Conservation (phyloP, 2,797 vertebrate species). For the Myotis pilosus region DNA sequence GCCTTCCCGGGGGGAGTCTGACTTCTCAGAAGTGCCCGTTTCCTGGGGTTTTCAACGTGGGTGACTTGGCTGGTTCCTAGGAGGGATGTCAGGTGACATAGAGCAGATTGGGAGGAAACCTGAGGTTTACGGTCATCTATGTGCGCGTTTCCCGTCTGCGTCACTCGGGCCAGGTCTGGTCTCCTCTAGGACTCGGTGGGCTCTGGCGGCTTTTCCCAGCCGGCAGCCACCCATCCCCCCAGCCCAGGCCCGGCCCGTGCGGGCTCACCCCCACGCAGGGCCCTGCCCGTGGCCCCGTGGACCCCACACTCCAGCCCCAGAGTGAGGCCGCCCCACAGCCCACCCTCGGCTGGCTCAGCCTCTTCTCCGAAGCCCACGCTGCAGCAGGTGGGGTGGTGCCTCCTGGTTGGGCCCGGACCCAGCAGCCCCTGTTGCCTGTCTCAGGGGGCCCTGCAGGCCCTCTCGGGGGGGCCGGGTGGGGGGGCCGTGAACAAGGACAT, state of each 20-base stretch:
- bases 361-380: not conserved
- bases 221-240: not conserved
- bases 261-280: not conserved
- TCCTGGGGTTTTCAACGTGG: not conserved
- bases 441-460: not conserved
- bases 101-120: too few relatives aligned
- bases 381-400: too few relatives aligned
- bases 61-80: rapidly evolving
- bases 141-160: too few relatives aligned
- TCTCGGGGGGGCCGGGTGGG: too few relatives aligned
- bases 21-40: not conserved
- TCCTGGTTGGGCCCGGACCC: not conserved
- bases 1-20: not conserved
- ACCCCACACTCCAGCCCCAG: too few relatives aligned
- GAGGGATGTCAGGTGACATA: not conserved
- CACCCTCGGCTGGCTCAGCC: not conserved
- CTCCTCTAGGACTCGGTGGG: not conserved
- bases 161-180: too few relatives aligned
- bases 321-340: not conserved
- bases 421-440: not conserved
- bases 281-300: too few relatives aligned
- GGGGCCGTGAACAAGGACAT: too few relatives aligned
- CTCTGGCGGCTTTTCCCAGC: too few relatives aligned
- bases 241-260: not conserved
- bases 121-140: too few relatives aligned